Evolutionary conservation across 1,140 invertebrate species (phyloP).

Genomic region (Acromyrmex charruanus): DNA sequence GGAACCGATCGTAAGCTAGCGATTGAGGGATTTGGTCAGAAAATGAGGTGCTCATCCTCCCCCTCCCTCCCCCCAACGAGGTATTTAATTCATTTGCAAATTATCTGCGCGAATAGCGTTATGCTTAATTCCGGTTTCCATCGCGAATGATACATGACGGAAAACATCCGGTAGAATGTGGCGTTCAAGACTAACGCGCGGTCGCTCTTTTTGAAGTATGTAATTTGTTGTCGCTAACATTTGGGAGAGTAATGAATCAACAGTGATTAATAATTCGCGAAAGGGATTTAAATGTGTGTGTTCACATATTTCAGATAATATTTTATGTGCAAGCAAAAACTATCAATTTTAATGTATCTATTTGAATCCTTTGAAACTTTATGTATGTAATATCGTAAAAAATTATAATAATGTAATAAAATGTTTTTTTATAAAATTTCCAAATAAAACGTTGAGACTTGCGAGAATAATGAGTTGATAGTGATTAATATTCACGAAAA

Average conservation of each 20-base stretch:
- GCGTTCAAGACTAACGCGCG: neutral
- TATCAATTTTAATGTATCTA: neutral
- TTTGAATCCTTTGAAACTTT: neutral
- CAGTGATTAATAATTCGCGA: slow-evolving; percentile 16
- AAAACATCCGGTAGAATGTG: neutral
- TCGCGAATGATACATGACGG: neutral
- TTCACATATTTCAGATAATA: neutral
- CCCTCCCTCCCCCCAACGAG: neutral
- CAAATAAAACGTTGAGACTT: neutral
- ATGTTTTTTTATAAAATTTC: too few species aligned
- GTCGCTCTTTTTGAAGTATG: neutral
- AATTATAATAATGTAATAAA: too few species aligned
- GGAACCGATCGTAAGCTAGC: neutral
- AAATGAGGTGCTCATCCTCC: slow-evolving; percentile 1
- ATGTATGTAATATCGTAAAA: too few species aligned
- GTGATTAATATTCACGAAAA: neutral
- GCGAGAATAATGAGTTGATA: neutral
- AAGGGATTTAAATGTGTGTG: neutral
- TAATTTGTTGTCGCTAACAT: neutral
- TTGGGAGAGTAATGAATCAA: neutral
- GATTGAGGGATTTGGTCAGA: neutral
- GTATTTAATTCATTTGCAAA: neutral
- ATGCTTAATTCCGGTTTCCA: neutral
- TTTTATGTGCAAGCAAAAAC: neutral
- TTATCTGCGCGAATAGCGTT: neutral